phyloP scores from a whole-genome alignment of 2,797 vertebrate genomes.

The Jordanella pulchra region DNA sequence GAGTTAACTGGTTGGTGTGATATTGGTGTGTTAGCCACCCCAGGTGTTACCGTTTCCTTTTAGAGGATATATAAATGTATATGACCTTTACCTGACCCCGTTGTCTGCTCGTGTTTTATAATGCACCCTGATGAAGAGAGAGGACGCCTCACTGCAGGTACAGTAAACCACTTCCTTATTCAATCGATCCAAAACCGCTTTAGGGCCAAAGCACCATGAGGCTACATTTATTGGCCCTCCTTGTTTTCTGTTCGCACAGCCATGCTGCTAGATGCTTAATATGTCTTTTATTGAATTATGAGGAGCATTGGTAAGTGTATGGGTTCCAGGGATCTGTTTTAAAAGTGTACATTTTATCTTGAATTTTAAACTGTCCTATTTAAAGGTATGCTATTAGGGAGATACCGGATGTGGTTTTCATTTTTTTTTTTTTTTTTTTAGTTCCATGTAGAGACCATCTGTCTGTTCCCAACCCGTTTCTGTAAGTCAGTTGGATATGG shows the following conservation, averaged over 20 bases:
- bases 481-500: not conserved
- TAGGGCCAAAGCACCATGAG: not conserved
- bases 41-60: conserved; percentile 5
- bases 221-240: conserved; percentile 11
- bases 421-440: too few relatives aligned
- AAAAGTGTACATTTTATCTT: not conserved
- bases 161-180: conserved; percentile 16
- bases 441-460: not conserved
- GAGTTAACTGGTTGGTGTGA: conserved; percentile 19
- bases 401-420: not conserved
- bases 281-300: not conserved
- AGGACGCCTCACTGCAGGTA: conserved; percentile 78
- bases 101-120: conserved; percentile 50
- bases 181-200: not conserved
- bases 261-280: not conserved
- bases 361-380: not conserved
- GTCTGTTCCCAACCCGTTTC: not conserved
- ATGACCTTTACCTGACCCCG: conserved; percentile 34
- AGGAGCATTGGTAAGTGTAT: not conserved
- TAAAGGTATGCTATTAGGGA: not conserved
- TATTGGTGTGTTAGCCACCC: conserved; percentile 29
- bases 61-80: not conserved
- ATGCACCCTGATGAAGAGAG: conserved; percentile 65
- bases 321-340: not conserved
- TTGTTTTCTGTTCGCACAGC: not conserved